These are phyloP conservation scores for Caenorhabditis latens DNA, from an alignment of 1,140 invertebrate genomes.

Conservation along the genomic window DNA sequence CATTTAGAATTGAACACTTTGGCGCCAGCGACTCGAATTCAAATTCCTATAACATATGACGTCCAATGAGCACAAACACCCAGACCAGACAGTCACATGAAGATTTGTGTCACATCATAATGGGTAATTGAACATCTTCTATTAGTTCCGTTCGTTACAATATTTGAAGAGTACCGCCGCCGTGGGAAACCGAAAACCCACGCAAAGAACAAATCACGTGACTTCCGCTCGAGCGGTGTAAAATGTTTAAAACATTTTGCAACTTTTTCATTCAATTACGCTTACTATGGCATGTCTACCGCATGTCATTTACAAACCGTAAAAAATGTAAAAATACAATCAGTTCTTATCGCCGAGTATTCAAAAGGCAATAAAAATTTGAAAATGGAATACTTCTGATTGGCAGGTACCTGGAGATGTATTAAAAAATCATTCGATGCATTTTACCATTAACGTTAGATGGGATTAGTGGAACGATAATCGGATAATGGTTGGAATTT, in stretches of 20 bases:
- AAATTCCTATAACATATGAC: background rate
- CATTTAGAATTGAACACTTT: background rate
- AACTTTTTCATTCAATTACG: background rate
- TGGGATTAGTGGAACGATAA: no score
- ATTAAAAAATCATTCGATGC: background rate
- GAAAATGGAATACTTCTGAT: background rate
- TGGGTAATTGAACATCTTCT: slow-evolving; percentile 38
- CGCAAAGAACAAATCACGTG: background rate
- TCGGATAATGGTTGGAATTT: no score
- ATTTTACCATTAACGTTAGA: no score
- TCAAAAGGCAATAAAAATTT: background rate
- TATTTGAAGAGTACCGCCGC: background rate
- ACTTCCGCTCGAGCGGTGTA: background rate
- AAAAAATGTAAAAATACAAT: background rate
- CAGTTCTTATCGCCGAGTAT: background rate
- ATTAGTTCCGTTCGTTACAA: background rate
- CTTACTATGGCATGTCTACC: slow-evolving; percentile 1
- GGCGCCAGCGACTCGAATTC: background rate
- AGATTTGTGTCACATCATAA: slow-evolving; percentile 1
- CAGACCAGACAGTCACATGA: slow-evolving; percentile 8
- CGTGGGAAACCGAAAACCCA: background rate
- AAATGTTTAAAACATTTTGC: background rate
- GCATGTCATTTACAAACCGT: slow-evolving; percentile 11
- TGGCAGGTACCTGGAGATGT: background rate
- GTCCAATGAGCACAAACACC: background rate